Conservation (phyloP, 2,797 vertebrate species). For the Garrulus glandarius region DNA sequence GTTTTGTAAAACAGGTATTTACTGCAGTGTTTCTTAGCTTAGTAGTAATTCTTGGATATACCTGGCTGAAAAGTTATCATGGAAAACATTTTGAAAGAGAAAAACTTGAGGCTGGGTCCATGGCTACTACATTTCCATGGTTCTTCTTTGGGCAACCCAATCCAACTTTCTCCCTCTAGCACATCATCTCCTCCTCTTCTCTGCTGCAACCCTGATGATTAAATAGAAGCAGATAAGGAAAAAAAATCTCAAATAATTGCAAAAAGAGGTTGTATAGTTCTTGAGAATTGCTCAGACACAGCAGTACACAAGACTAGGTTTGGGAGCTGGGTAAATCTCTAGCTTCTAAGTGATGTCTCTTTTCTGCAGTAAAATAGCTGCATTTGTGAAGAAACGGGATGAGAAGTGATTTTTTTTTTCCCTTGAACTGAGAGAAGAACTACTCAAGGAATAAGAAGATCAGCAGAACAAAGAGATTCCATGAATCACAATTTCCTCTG, state of each 20-base stretch:
- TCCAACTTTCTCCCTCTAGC: not conserved
- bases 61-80: not conserved
- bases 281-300: not conserved
- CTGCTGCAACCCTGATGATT: not conserved
- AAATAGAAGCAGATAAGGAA: not conserved
- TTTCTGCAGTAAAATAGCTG: constrained; percentile 2
- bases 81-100: not conserved
- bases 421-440: not conserved
- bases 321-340: not conserved
- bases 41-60: not conserved
- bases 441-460: constrained; percentile 37
- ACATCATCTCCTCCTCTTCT: not conserved
- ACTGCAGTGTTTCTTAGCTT: not conserved
- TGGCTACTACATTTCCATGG: not conserved
- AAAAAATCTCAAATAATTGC: not conserved
- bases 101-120: not conserved
- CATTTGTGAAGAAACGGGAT: not conserved
- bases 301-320: not conserved
- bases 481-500: constrained; percentile 36
- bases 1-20: not conserved
- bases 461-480: constrained; percentile 29
- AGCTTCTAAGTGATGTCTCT: not conserved
- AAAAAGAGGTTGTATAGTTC: not conserved
- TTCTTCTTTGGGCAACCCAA: not conserved
- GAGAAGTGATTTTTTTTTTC: constrained; percentile 36